Evolutionary conservation across 2,113 vertebrate genomes (phyloP), one percentile per base, ranked within the genome.

Genomic region (Regulus satrapa): DNA sequence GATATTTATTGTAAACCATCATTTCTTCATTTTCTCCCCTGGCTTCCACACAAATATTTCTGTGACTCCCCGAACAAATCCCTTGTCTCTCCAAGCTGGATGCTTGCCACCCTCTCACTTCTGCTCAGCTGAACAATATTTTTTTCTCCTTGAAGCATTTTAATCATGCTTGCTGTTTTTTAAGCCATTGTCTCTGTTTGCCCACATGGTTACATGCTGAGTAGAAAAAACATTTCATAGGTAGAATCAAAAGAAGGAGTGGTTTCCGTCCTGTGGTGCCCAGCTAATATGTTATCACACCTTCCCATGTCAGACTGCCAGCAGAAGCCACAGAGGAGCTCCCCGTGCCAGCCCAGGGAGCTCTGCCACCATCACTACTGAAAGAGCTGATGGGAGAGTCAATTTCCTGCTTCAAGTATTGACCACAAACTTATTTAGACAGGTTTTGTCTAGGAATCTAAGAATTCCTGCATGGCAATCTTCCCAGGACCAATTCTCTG

Each of bases 371-470:
- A 32, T 46, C 2, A 0, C 16, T 51, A 28, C 10, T 86, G 51
- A 74, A 51, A 71, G 75, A 67, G 63, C 71, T 54, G 59, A 49
- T 77, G 87, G 85, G 59, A 94, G 76, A 64, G 66, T 36, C 92
- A 85, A 75, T n/a, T 84, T 36, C 63, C 80, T 62, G 34, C 89
- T 96, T 80, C 73, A 85, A 63, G 55, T 36, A 83, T 45, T 96
- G 96, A 91, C 96, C 93, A 95, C 91, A 95, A 89, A 88, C 64
- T 85, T 67, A 85, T 58, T 92, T 69, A 67, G 63, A 34, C 91
- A 89, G 89, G 74, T 95, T 94, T 95, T 93, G 58, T 88, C 75
- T 71, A 92, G 82, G 58, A 88, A 73, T 91, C 62, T 23, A 28
- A 80, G 85, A 86, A 64, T 85, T 86, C 85, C 82, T 92, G 46